A percentile compares a stretch with the other conserved stretches of the same genome.
These are phyloP conservation scores for Sorex araneus DNA, from an alignment of 2,113 vertebrate genomes.

Conservation along the genomic window DNA sequence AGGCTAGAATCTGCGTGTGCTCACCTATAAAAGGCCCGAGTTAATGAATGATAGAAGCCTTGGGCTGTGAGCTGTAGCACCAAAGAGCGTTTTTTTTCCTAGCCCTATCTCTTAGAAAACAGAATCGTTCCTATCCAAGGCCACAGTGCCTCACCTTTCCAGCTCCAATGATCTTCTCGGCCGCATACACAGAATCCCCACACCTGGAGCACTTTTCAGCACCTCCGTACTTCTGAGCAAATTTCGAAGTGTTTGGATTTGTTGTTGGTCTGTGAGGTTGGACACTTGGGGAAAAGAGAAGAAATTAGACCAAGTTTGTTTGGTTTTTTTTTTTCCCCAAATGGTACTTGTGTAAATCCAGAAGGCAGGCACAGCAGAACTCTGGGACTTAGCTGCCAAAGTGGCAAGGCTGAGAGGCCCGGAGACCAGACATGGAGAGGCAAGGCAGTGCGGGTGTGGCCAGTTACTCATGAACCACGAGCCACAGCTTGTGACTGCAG, in stretches of 20 bases:
- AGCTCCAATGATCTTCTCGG: constrained; percentile 97
- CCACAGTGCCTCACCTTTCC: constrained; percentile 92
- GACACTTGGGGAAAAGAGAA: constrained; percentile 62
- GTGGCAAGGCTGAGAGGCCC: not conserved
- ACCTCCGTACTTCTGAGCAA: constrained; percentile 96
- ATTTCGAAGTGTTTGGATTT: constrained; percentile 96
- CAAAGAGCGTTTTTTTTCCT: not conserved
- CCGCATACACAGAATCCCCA: constrained; percentile 95
- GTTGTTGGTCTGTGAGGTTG: constrained; percentile 93
- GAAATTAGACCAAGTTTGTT: not conserved
- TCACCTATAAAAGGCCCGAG: no score
- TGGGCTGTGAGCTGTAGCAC: not conserved
- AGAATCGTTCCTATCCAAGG: no score
- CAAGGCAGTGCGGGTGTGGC: not conserved
- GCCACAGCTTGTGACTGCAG: no score
- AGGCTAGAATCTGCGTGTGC: not conserved
- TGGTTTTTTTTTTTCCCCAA: no score
- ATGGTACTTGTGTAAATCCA: no score
- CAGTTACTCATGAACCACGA: not conserved
- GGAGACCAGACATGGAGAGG: not conserved
- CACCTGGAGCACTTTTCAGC: constrained; percentile 96
- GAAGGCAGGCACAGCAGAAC: not conserved
- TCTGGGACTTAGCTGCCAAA: not conserved
- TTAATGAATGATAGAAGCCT: not conserved
- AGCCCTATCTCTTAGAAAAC: not conserved